phyloP scores from a whole-genome alignment of 2,113 vertebrate genomes.

The Gambusia affinis region DNA sequence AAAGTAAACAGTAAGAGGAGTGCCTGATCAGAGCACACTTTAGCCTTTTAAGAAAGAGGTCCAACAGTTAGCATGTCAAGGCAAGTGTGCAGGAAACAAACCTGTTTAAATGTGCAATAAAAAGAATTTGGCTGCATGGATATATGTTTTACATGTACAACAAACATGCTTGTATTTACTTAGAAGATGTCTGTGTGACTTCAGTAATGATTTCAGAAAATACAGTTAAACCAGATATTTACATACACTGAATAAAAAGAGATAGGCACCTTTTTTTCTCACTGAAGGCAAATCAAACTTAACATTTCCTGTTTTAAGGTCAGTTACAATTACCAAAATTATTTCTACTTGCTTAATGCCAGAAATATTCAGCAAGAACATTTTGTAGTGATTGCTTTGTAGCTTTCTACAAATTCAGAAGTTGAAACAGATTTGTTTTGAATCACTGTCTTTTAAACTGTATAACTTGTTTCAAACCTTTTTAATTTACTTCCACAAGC shows the following conservation, averaged over 20 bases:
- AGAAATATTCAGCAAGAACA: too few species aligned
- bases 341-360: too few species aligned
- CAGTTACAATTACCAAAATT: too few species aligned
- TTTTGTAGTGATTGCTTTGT: too few species aligned
- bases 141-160: neutral
- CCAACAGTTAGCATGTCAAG: conserved; percentile 12
- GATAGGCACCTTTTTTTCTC: too few species aligned
- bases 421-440: neutral
- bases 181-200: neutral
- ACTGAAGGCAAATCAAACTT: too few species aligned
- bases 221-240: neutral
- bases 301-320: too few species aligned
- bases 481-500: too few species aligned
- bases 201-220: neutral
- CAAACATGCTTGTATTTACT: neutral
- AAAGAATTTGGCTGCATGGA: neutral
- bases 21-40: neutral
- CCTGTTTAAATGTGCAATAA: neutral
- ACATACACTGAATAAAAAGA: too few species aligned
- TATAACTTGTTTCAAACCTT: too few species aligned
- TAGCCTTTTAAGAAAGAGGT: neutral
- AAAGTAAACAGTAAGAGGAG: conserved; percentile 29
- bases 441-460: too few species aligned
- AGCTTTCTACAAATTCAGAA: too few species aligned
- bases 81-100: neutral